A percentile compares a stretch with the other conserved stretches of the same genome.
These are phyloP conservation scores for Polymixis lichenea DNA, from an alignment of 2,888 invertebrate species.

Conservation along the genomic window DNA sequence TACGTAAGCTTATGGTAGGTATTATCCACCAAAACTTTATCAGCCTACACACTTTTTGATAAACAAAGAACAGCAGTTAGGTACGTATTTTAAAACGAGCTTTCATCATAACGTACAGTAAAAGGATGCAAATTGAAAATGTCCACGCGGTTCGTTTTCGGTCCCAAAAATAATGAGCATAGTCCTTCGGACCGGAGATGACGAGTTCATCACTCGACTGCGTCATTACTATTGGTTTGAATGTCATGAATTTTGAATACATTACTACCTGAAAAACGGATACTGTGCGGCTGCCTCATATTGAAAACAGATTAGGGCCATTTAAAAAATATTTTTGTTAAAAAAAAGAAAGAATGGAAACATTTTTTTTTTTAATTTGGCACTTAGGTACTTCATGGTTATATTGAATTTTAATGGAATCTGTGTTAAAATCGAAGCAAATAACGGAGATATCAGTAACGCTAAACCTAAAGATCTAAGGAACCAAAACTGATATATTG, in stretches of 20 bases:
- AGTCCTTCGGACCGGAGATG: slow-evolving; percentile 42
- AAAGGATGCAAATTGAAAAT: slow-evolving; percentile 27
- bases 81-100: slow-evolving; percentile 9
- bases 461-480: too few species aligned
- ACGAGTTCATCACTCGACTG: slow-evolving; percentile 28
- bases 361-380: too few species aligned
- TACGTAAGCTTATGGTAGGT: not conserved
- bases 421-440: too few species aligned
- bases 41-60: not conserved
- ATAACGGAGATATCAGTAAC: not conserved
- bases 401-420: not conserved
- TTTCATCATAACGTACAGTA: too few species aligned
- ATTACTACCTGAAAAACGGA: slow-evolving; percentile 17
- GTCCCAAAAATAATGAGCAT: slow-evolving; percentile 53
- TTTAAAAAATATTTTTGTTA: not conserved
- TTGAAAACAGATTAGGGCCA: not conserved
- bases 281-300: not conserved
- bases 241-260: slow-evolving; percentile 25
- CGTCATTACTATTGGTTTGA: slow-evolving; percentile 40
- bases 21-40: not conserved
- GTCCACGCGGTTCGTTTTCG: slow-evolving; percentile 4
- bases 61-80: not conserved
- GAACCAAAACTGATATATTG: too few species aligned
- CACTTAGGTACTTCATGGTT: not conserved
- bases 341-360: not conserved